These are phyloP conservation scores for Turnix velox DNA, from an alignment of 2,113 vertebrate species.

Conservation along the genomic window DNA sequence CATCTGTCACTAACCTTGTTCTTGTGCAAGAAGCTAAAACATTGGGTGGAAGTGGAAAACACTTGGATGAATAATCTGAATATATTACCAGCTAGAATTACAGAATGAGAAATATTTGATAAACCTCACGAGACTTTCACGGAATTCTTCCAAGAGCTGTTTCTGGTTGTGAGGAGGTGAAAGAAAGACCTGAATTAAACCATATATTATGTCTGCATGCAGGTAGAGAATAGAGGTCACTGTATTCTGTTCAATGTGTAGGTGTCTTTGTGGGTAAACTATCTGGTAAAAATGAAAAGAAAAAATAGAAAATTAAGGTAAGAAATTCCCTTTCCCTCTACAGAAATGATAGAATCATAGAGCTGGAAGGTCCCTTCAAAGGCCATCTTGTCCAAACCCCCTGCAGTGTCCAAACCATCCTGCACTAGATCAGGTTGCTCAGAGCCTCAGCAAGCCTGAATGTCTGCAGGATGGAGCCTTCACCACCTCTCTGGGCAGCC, in stretches of 20 bases:
- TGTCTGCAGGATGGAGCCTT: too few relatives aligned
- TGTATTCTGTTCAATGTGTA: not conserved
- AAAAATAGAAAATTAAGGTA: not conserved
- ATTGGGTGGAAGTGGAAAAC: constrained; percentile 21
- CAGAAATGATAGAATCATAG: too few relatives aligned
- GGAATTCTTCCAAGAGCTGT: constrained; percentile 48
- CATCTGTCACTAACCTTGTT: constrained; percentile 30
- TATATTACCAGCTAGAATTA: constrained; percentile 53
- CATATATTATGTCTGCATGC: not conserved
- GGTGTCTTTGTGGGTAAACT: not conserved
- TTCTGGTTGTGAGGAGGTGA: constrained; percentile 58
- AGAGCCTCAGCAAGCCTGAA: too few relatives aligned
- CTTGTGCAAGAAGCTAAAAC: constrained; percentile 34
- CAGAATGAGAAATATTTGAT: constrained; percentile 51
- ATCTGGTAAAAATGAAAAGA: not conserved
- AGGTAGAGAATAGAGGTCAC: not conserved
- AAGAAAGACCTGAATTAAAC: not conserved
- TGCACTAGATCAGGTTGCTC: too few relatives aligned
- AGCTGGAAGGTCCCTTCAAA: too few relatives aligned
- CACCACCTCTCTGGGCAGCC: too few relatives aligned
- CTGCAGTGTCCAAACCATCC: too few relatives aligned
- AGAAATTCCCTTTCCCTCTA: not conserved
- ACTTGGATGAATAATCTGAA: constrained; percentile 43
- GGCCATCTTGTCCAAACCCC: too few relatives aligned
- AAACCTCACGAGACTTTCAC: constrained; percentile 51